Conservation (phyloP, 2,888 invertebrate species). For the Tachina fera region DNA sequence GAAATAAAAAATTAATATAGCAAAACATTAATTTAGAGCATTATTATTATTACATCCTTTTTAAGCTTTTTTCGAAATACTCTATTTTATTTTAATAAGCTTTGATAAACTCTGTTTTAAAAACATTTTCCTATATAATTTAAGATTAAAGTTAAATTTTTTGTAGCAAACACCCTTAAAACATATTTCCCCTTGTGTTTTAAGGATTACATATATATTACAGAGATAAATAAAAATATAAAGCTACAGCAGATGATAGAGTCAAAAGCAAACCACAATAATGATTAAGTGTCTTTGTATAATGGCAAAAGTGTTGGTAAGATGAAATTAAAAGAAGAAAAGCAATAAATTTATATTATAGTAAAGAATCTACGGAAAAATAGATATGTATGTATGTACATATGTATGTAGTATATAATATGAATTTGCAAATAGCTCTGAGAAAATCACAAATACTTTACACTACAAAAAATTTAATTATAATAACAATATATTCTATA, state of each 20-base stretch:
- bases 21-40: too few relatives aligned
- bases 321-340: conserved; percentile 27
- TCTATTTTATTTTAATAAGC: too few relatives aligned
- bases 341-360: conserved; percentile 8
- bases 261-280: conserved; percentile 49
- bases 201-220: neutral
- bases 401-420: too few relatives aligned
- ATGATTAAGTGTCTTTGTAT: conserved; percentile 46
- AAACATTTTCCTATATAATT: neutral
- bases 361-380: neutral
- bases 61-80: too few relatives aligned
- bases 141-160: neutral
- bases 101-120: neutral
- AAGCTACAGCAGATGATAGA: conserved; percentile 54
- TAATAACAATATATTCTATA: too few relatives aligned
- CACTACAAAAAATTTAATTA: too few relatives aligned
- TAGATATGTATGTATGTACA: too few relatives aligned
- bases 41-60: too few relatives aligned
- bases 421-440: too few relatives aligned
- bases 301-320: conserved; percentile 34
- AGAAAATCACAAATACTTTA: too few relatives aligned
- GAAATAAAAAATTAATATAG: too few relatives aligned
- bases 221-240: conserved; percentile 17
- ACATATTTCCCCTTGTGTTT: conserved; percentile 26
- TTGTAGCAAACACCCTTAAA: conserved; percentile 38